Base-by-base conservation (phyloP, 2,888 invertebrate species). In the Leptinotarsa haldemani region DNA sequence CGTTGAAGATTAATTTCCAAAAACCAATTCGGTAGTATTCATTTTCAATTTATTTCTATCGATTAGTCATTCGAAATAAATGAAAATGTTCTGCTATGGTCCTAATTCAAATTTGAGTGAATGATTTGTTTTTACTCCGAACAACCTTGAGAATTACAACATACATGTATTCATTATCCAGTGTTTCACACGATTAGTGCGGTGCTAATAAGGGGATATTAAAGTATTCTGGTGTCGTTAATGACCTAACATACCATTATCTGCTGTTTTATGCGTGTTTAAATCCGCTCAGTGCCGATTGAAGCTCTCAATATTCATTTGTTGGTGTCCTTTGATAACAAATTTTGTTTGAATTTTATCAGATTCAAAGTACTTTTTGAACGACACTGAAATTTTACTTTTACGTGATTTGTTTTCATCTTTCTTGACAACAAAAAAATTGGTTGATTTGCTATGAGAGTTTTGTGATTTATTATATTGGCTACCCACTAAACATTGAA, bases 81-180 rank as follows among this genome's bases (percentile, higher is more conserved):
- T 12, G 20, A 22, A 56, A 56, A 56, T 56, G 18, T n/a, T 52
- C 4, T 56, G 56, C 20, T 56, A 56, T 15, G 56, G 56, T 56
- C 56, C 20, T 56, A 56, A 56, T 40, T 61, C 61, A 61, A 61
- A 40, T 40, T 61, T 61, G 61, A 61, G 61, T 40, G 40, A 30
- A 61, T 61, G 40, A 61, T 61, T 61, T 61, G 61, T 61, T 61
- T 52, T n/a, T 61, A 40, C 61, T 61, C 7, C 30, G 30, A 61
- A 61, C 40, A 61, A 25, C 61, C 61, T 61, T 61, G 61, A 61
- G 30, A 61, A 40, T 61, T 61, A 61, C 61, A 61, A 61, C 61
- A 61, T n/a, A 61, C 30, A 61, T 61, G 61, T 61, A 61, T 61
- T 61, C 61, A 61, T 61, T 61, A 61, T 61, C n/a, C 61, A 61